Base-by-base conservation (phyloP, 1,140 invertebrate species). In the Platorchestia sp. region DNA sequence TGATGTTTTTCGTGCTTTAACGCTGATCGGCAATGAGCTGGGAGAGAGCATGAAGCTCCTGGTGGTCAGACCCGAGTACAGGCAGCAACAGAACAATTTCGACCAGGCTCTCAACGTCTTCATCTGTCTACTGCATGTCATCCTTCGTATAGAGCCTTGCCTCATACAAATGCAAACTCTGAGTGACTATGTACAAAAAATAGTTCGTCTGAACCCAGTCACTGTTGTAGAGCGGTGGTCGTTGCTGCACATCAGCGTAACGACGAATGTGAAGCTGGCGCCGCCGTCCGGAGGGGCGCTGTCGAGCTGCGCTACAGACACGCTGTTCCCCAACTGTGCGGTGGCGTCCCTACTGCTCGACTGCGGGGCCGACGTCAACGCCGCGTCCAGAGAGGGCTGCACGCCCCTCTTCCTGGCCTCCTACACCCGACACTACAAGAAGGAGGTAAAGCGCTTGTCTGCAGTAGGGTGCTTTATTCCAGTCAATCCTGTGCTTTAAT, bases 41-140 rank as follows among this genome's bases (percentile, higher is more conserved):
- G 97, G 97, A 95, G 97, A 98, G 96, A 98, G 98, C 96, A 98
- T 98, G 96, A 97, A 97, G 95, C 97, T 98, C 95, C 97, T 99
- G 42, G 96, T 96, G 95, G 96, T 98, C 95, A 97, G 98, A 96
- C 98, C 98, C 10, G 97, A 98, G 42, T 98, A 98, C 97, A 98
- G 98, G 96, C 97, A 98, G 96, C 98, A 99, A 97, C 98, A 98
- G 96, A 98, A 99, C 95, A 98, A 98, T 97, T 99, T 98, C 97
- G 98, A 99, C 96, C 97, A 96, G 95, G 96, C 97, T 91, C 95
- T 97, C 97, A 98, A 98, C 95, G 98, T 98, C 43, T 97, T 99
- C 95, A 98, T 98, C 0, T 98, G 99, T 97, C 97, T 99, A 75
- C 98, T 99, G 95, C 98, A 98, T 97, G 97, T 99, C 95, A 97